Percentiles rank a stretch among this genome's conserved stretches.
Evolutionary conservation across 64 coral and sea anemone genomes (phyloP).

Genomic region (Platygyra sinensis): DNA sequence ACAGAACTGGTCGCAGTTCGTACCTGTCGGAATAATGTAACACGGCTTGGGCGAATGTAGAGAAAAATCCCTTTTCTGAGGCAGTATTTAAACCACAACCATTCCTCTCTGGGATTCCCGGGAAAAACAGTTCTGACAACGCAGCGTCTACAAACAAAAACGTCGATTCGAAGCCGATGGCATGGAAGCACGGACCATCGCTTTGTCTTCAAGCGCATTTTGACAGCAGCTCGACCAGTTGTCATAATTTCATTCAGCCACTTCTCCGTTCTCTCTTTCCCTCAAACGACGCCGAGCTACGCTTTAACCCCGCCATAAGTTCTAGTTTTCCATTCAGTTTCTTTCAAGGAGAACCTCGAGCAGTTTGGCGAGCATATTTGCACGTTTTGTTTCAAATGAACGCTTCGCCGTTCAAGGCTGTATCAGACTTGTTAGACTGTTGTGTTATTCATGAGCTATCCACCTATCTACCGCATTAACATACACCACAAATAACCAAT

Average conservation of each 20-base stretch:
- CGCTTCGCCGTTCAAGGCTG: neutral
- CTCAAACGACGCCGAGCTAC: neutral
- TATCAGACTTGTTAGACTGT: neutral
- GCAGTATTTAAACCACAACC: conserved; percentile 94
- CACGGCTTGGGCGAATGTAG: conserved; percentile 27
- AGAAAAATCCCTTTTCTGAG: conserved; percentile 84
- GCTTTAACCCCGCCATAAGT: neutral
- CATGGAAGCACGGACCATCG: neutral
- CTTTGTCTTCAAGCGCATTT: conserved; percentile 23
- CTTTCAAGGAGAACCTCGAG: neutral
- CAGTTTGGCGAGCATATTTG: neutral
- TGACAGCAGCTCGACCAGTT: neutral
- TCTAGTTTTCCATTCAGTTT: neutral
- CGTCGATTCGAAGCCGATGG: conserved; percentile 17
- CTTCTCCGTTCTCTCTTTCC: neutral
- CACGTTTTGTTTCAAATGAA: neutral
- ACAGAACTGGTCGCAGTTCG: neutral
- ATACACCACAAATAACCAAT: neutral
- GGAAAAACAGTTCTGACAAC: conserved; percentile 78
- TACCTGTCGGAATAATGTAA: conserved; percentile 79
- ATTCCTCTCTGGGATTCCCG: conserved; percentile 77
- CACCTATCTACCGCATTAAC: conserved; percentile 2
- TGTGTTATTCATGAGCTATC: conserved; percentile 40
- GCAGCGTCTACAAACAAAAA: conserved; percentile 26
- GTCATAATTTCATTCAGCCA: neutral